Base-by-base conservation (phyloP, 2,888 invertebrate genomes). In the Drosophila mettleri region DNA sequence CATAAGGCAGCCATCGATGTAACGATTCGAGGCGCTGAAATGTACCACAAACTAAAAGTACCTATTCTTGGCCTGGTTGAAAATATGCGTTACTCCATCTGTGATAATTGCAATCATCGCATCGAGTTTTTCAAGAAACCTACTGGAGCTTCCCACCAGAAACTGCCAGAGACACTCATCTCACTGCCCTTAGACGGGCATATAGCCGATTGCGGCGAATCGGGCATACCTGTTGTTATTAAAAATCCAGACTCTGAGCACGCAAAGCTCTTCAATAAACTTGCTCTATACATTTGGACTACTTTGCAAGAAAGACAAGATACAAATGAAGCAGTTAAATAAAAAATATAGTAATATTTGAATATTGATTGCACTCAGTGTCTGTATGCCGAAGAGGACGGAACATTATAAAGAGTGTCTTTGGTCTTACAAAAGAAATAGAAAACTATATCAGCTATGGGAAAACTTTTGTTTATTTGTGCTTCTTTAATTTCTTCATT, bases 1-100 rank as follows among this genome's bases (percentile, higher is more conserved):
- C 98, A 98, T 91, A 95, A 94, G 57, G 96, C 98, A 2, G 96
- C 98, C 0, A 90, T 98, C 7, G 95, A 97, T 90, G 98, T 98
- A 24, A 96, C 98, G 0, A 94, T 95, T 82, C 94, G 97, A 80
- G 98, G 98, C 12, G 95, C 96, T 0, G 95, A 95, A 80, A 98
- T 99, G 98, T 97, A 97, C 88, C 94, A 95, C 68, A 97, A 96
- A 90, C 93, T 98, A 2, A 94, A 95, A 70, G 94, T 97, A 8
- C 97, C 97, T 0, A 94, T 98, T 39, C 93, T 97, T 48, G 98
- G 98, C n/a, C 91, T 98, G 66, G 95, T 98, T 0, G 96, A 98
- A 90, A 98, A 98, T 92, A 98, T 98, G 98, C 95, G 96, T 4
- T 94, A 94, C 61, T 94, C 96, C 0, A 93, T 94, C 45, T 98